Percentiles rank a stretch among this genome's conserved stretches.
These are phyloP conservation scores for Zaprionus davidi DNA, from an alignment of 1,140 invertebrate genomes.

Conservation along the genomic window DNA sequence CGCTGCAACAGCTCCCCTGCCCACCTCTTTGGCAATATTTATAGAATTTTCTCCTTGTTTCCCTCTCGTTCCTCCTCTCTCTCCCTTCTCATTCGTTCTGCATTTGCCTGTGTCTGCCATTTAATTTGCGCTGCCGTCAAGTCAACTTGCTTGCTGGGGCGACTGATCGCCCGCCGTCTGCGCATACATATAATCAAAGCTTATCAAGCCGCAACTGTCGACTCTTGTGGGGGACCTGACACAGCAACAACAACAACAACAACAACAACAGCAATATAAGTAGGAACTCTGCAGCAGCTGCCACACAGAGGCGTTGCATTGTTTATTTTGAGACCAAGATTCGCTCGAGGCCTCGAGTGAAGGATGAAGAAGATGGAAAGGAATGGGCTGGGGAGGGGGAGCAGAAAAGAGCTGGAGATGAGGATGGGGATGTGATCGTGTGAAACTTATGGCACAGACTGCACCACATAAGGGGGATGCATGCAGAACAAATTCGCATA, in stretches of 20 bases:
- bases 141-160: background rate
- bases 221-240: background rate
- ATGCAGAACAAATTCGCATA: background rate
- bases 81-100: background rate
- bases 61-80: background rate
- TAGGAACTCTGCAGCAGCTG: conserved; percentile 25
- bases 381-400: background rate
- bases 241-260: background rate
- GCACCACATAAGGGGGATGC: background rate
- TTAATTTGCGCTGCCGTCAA: conserved; percentile 28
- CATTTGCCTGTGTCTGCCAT: background rate
- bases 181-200: conserved; percentile 53
- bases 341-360: conserved; percentile 21
- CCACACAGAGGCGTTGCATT: conserved; percentile 39
- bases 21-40: conserved; percentile 34
- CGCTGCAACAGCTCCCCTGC: conserved; percentile 14
- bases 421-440: background rate
- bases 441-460: background rate
- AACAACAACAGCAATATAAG: conserved; percentile 5
- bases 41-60: conserved; percentile 36
- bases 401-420: background rate
- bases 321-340: conserved; percentile 54
- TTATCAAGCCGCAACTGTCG: conserved; percentile 43
- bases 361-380: conserved; percentile 14
- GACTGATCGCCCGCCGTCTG: conserved; percentile 33